Base-by-base conservation (phyloP, 2,888 invertebrate species). In the Ethmia dodecea region DNA sequence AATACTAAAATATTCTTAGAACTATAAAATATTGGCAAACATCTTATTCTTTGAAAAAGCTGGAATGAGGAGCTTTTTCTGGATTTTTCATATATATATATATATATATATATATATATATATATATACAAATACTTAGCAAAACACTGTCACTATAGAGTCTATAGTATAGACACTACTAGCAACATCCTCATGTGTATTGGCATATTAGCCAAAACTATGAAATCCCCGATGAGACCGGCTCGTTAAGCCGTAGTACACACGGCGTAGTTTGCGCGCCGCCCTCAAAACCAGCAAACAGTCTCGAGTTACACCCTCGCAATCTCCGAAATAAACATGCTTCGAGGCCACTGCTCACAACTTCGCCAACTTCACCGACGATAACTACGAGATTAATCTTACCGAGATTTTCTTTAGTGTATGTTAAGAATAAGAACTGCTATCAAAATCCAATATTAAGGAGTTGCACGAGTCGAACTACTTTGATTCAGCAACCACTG, bases 261-360 rank as follows among this genome's bases (percentile, higher is more conserved):
- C 49, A 52, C 40, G 52, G 59, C 59, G 49, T 54, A 76, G 70
- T 74, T 74, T 76, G 63, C 64, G 53, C 65, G 49, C 49, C 65
- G 65, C 61, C 71, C 69, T 74, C 71, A 65, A 68, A 72, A 70
- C 71, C 68, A 57, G 71, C 66, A 73, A 76, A 74, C 74, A 75
- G 57, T 72, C 64, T 75, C 70, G 65, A 76, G 70, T 72, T 70
- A 74, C 76, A 71, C 69, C 70, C 74, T 72, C 70, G 65, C 75
- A 75, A 76, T 78, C 75, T 75, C 63, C 64, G 69, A 73, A 77
- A 76, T 74, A 78, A 76, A 77, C 76, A 76, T 68, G 66, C 71
- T 70, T 65, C 56, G 64, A 60, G 70, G 64, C 71, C 67, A 69
- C 72, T 57, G 58, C 70, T 70, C 71, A 74, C 74, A 74, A 69